Evolutionary conservation across 1,140 invertebrate genomes (phyloP).

Genomic region (Solenopsis invicta): DNA sequence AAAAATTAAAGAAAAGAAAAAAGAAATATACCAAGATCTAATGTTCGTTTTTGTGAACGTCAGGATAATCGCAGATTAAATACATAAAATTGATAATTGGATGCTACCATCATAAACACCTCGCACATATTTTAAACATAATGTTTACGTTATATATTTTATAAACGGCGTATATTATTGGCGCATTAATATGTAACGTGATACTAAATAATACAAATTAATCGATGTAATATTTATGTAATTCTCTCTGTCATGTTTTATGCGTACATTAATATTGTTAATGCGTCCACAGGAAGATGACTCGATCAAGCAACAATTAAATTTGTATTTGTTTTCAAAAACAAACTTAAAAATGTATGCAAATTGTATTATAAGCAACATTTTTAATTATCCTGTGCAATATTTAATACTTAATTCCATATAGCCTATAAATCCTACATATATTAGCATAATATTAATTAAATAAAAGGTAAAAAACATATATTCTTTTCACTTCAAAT

Average conservation of each 20-base stretch:
- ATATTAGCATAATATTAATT: background rate
- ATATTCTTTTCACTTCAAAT: background rate
- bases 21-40: background rate
- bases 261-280: slow-evolving; percentile 53
- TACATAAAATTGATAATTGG: slow-evolving; percentile 50
- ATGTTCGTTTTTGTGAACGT: slow-evolving; percentile 2
- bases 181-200: slow-evolving; percentile 40
- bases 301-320: slow-evolving; percentile 43
- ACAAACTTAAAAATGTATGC: background rate
- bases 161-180: slow-evolving; percentile 37
- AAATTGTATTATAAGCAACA: slow-evolving; percentile 1
- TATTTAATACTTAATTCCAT: background rate
- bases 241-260: slow-evolving; percentile 48
- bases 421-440: background rate
- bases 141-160: slow-evolving; percentile 50
- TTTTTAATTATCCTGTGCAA: background rate
- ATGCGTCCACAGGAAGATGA: slow-evolving; percentile 13
- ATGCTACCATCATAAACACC: background rate
- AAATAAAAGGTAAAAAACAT: background rate
- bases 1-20: background rate
- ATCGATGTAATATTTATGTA: slow-evolving; percentile 52
- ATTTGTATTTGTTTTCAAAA: slow-evolving; percentile 11
- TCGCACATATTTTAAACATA: slow-evolving; percentile 16
- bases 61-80: slow-evolving; percentile 34
- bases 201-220: slow-evolving; percentile 62